Conservation (phyloP, 2,797 vertebrate species). For the Neostethus bicornis region DNA sequence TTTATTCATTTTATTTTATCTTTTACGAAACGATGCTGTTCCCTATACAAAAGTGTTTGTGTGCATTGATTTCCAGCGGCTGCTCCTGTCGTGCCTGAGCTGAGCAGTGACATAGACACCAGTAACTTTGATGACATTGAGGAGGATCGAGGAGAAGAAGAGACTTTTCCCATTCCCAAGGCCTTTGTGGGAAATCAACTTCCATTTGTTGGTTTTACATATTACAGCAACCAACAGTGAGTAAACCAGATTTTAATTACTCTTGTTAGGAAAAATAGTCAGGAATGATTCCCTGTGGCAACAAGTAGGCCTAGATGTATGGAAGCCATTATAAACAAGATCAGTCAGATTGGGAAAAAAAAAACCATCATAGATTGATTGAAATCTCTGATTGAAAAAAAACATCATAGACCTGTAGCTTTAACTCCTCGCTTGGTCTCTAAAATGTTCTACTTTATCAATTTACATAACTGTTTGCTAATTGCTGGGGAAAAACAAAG, state of each 20-base stretch:
- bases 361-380: too few species aligned
- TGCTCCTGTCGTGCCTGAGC: slow-evolving; percentile 96
- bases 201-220: slow-evolving; percentile 98
- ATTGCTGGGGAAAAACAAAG: background rate
- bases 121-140: slow-evolving; percentile 99
- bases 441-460: background rate
- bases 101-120: slow-evolving; percentile 96
- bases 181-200: slow-evolving; percentile 99
- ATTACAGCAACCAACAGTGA: slow-evolving; percentile 94
- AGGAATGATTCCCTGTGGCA: background rate
- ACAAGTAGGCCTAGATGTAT: too few species aligned
- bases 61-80: slow-evolving; percentile 82
- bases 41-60: too few species aligned
- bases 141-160: slow-evolving; percentile 96
- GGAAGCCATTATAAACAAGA: too few species aligned
- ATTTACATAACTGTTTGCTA: background rate
- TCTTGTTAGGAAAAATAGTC: background rate
- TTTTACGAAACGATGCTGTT: too few species aligned
- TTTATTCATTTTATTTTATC: too few species aligned
- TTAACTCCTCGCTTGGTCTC: background rate
- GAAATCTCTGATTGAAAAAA: background rate
- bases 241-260: slow-evolving; percentile 51
- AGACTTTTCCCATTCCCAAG: slow-evolving; percentile 98
- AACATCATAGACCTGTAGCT: background rate
- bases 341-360: too few species aligned